Evolutionary conservation across 2,113 vertebrate genomes (phyloP), one percentile per base, ranked within the genome.

Genomic region (Platysternon megacephalum): DNA sequence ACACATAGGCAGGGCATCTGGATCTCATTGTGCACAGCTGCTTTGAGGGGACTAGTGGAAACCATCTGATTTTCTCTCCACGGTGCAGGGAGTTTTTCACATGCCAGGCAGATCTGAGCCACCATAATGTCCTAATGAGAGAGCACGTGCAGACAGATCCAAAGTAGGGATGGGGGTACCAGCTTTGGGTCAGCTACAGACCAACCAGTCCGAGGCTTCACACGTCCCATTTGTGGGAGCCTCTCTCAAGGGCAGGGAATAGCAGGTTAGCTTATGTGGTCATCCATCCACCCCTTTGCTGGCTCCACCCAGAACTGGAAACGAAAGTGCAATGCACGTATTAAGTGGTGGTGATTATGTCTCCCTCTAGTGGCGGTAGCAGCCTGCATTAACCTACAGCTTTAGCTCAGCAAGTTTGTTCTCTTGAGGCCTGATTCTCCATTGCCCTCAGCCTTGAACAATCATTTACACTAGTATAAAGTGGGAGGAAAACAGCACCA

Each of bases 11-110:
- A 79, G 85, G 1, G 14, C 97, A 97, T 95, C 97, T 97, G 97
- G 97, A 96, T 94, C 81, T 93, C 90, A 76, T 86, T 53, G 90
- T 58, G 89, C 81, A 42, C 96, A 83, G 97, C 93, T 95, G 96
- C 80, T 51, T 85, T 28, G 24, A 82, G 84, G 78, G 81, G 0
- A 2, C 14, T 65, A 84, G 90, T 89, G 94, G 81, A 89, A 94
- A 93, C 42, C 90, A 90, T 94, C 94, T 93, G 95, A 89, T 79
- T 29, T 44, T 93, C 52, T 52, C 80, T 89, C 79, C 61, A 51
- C 1, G 0, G 80, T 13, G 87, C 89, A 0, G 14, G 87, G 87
- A 51, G 91, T 51, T 61, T 68, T 1, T 0, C 58, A 61, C 19
- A 0, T 21, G 89, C 84, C 72, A 44, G 39, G 72, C 39, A 44